These are phyloP conservation scores for Sturnira hondurensis DNA, from an alignment of 2,113 vertebrate genomes.

Conservation along the genomic window DNA sequence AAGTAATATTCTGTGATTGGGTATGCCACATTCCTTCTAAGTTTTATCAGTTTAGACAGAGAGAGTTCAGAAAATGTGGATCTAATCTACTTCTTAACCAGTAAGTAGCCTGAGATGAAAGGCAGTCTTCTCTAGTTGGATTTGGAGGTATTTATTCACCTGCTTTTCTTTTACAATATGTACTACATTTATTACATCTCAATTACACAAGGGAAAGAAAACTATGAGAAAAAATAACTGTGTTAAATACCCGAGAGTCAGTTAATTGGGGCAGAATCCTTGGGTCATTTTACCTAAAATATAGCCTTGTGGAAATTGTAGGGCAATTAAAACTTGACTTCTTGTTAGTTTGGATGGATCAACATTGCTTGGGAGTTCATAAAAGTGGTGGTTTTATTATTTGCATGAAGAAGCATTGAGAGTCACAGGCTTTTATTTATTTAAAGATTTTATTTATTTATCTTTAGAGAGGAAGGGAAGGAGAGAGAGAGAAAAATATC, in stretches of 20 bases:
- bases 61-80: slow-evolving; percentile 34
- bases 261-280: slow-evolving; percentile 4
- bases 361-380: not conserved
- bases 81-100: slow-evolving; percentile 38
- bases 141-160: slow-evolving; percentile 52
- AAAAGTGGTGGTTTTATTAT: not conserved
- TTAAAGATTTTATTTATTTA: too few relatives aligned
- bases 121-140: not conserved
- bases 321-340: slow-evolving; percentile 2
- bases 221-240: slow-evolving; percentile 8
- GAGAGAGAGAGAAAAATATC: too few relatives aligned
- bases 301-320: not conserved
- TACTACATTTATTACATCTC: slow-evolving; percentile 37
- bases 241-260: slow-evolving; percentile 21
- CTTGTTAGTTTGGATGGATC: not conserved
- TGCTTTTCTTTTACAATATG: slow-evolving; percentile 47
- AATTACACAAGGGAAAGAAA: slow-evolving; percentile 47
- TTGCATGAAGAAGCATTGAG: not conserved
- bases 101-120: slow-evolving; percentile 28
- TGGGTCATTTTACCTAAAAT: not conserved
- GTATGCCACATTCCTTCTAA: not conserved
- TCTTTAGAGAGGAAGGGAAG: too few relatives aligned
- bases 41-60: slow-evolving; percentile 24
- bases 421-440: too few relatives aligned
- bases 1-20: not conserved